Evolutionary conservation across 2,888 invertebrate species (phyloP).

Genomic region (Agrochola circellaris): DNA sequence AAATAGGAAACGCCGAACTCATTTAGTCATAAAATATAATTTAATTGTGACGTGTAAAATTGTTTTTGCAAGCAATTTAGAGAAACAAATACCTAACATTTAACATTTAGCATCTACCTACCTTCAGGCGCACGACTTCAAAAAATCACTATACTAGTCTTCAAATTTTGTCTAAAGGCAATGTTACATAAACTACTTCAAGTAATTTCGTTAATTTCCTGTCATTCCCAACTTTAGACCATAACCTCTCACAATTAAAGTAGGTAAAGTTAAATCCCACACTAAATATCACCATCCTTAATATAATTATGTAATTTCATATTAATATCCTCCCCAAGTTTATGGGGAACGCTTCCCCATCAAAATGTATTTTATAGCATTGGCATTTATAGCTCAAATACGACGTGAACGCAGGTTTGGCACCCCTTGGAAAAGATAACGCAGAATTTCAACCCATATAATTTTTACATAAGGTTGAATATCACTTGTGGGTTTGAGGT

Average conservation of each 20-base stretch:
- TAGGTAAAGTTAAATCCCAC: slow-evolving; percentile 47
- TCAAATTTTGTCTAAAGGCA: no score
- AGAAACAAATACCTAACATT: no score
- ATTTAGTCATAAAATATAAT: no score
- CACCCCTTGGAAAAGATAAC: neutral
- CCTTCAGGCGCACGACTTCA: no score
- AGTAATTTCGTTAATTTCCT: neutral
- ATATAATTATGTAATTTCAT: slow-evolving; percentile 67
- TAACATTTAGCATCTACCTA: no score
- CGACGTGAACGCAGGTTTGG: slow-evolving; percentile 27
- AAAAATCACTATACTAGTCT: no score
- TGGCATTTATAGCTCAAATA: slow-evolving; percentile 61
- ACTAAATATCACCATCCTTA: slow-evolving; percentile 51
- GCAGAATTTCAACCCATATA: neutral
- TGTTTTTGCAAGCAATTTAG: no score
- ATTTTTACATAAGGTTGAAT: neutral
- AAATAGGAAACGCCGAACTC: no score
- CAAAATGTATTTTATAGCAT: slow-evolving; percentile 67
- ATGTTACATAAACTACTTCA: neutral
- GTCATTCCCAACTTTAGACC: slow-evolving; percentile 19
- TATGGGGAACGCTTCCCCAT: slow-evolving; percentile 64
- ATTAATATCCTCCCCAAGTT: slow-evolving; percentile 66
- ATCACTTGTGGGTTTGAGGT: neutral
- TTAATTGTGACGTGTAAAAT: no score
- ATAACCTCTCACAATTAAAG: slow-evolving; percentile 24